Evolutionary conservation across 2,888 invertebrate species (phyloP).

Genomic region (Slavum lentiscoides): DNA sequence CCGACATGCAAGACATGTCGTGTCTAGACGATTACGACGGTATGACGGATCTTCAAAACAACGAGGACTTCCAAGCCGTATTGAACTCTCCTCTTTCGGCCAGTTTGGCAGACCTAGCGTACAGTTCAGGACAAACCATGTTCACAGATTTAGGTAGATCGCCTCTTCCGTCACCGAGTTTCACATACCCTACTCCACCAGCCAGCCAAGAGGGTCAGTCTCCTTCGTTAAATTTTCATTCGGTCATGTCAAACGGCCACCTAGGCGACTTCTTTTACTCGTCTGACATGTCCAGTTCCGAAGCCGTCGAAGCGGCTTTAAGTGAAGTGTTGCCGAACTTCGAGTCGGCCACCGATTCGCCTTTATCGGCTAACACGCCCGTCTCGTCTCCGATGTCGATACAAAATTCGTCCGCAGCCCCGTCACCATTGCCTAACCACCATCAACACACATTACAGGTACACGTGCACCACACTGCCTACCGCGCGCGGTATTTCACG

Average conservation of each 20-base stretch:
- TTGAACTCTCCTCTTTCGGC: constrained; percentile 78
- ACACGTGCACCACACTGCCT: not conserved
- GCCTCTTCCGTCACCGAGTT: constrained; percentile 67
- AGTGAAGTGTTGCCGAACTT: constrained; percentile 74
- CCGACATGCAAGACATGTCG: constrained; percentile 61
- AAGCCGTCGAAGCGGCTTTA: constrained; percentile 82
- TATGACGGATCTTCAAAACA: constrained; percentile 61
- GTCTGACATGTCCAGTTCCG: constrained; percentile 85
- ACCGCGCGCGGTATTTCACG: no score
- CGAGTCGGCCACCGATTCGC: constrained; percentile 58
- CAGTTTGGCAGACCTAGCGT: constrained; percentile 73
- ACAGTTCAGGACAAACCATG: constrained; percentile 50
- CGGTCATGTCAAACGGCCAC: constrained; percentile 61
- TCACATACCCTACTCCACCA: constrained; percentile 85
- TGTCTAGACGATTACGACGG: constrained; percentile 62
- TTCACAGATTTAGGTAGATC: constrained; percentile 55
- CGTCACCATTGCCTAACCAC: constrained; percentile 61
- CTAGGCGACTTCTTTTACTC: constrained; percentile 67
- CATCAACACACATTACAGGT: constrained; percentile 49
- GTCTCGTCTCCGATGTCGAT: constrained; percentile 67
- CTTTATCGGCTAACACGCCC: constrained; percentile 64
- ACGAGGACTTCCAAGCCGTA: constrained; percentile 75
- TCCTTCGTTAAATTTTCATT: constrained; percentile 62
- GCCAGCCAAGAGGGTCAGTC: constrained; percentile 83
- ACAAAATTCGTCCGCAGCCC: constrained; percentile 60